Base-by-base conservation (phyloP, 2,888 invertebrate genomes). In the Blera fallax region DNA sequence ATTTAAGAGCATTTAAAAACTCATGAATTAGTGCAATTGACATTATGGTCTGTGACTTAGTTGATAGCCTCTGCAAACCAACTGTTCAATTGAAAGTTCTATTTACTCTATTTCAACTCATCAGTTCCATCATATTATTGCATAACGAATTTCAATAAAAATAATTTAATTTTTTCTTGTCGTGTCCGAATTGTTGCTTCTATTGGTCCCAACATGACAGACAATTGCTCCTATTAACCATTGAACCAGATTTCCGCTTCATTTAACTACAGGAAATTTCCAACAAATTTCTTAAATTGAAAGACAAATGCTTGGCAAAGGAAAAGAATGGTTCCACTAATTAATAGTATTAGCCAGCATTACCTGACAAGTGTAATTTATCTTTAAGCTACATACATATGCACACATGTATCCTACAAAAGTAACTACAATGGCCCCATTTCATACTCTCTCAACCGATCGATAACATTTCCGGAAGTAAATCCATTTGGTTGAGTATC, bases 391-490 rank as follows among this genome's bases (percentile, higher is more conserved):
- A 5, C 29, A 16, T 29, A 4, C 27, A 18, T 29, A 16, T 40
- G 1, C 29, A 16, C 21, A 4, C 27, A 18, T 29, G 29, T 29
- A 32, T 50, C 29, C 32, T 29, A 18, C 37, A 65, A 54, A 29
- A 24, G 52, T 21, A 27, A 40, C 60, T 24, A 40, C 24, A 40
- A 24, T 24, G 24, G 24, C 24, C 24, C 29, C 56, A 14, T 34
- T 32, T 32, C 40, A 16, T 5, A 10, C 29, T 37, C 16, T n/a
- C 29, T 18, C 6, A 0, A 10, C 21, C 70, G 62, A 64, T 70
- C 62, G 70, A 78, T 70, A 64, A 24, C 29, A 32, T 37, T 56
- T 48, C 78, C 78, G 78, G 78, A 78, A 62, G 62, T 70, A 37
- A 64, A 54, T 62, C 62, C 54, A 78, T 78, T 70, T 56, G 69